phyloP scores from a whole-genome alignment of 1,140 invertebrate genomes.

The Brachionus rotundiformis region DNA sequence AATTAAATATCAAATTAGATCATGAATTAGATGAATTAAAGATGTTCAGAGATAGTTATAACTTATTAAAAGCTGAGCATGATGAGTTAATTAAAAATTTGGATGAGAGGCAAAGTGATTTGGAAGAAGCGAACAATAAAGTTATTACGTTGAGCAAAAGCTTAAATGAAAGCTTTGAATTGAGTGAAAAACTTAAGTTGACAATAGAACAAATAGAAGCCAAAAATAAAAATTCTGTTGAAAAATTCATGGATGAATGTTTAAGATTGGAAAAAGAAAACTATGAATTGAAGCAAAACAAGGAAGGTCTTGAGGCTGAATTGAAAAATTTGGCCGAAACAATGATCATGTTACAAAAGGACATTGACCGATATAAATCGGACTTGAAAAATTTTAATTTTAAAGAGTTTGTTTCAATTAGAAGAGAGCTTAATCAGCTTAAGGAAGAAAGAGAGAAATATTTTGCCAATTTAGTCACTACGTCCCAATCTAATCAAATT shows the following conservation, averaged over 20 bases:
- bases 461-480: conserved; percentile 19
- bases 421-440: neutral
- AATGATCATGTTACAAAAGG: neutral
- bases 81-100: neutral
- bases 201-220: conserved; percentile 14
- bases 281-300: conserved; percentile 11
- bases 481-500: neutral
- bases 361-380: neutral
- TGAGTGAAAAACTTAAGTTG: neutral
- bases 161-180: conserved; percentile 14
- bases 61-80: neutral
- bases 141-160: conserved; percentile 1
- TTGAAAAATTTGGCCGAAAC: neutral
- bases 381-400: conserved; percentile 48
- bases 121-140: neutral
- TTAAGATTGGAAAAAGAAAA: conserved; percentile 8
- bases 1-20: neutral
- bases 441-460: conserved; percentile 33
- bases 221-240: neutral
- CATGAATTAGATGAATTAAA: neutral
- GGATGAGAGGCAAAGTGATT: neutral
- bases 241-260: conserved; percentile 12
- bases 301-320: neutral
- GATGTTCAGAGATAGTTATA: neutral
- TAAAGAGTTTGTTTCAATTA: conserved; percentile 40